Conservation (phyloP, 2,888 invertebrate species). For the Diploptera punctata region DNA sequence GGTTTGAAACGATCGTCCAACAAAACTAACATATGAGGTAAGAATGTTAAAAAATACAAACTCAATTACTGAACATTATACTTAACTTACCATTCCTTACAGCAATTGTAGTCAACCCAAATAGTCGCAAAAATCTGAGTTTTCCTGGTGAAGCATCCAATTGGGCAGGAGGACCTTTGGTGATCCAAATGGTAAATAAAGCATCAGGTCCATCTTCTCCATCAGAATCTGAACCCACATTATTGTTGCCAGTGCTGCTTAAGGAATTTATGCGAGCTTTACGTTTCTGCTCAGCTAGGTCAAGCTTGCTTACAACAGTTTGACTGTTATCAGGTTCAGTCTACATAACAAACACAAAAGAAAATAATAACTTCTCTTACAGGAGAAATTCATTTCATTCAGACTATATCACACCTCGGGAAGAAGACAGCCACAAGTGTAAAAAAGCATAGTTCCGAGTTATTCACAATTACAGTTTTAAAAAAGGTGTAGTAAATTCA, state of each 20-base stretch:
- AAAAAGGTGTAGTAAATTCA: too few relatives aligned
- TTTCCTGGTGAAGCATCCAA: conserved; percentile 60
- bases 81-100: conserved; percentile 65
- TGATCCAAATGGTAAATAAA: conserved; percentile 58
- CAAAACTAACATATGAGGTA: too few relatives aligned
- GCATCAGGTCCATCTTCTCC: conserved; percentile 54
- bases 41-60: too few relatives aligned
- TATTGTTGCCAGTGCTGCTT: conserved; percentile 31
- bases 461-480: too few relatives aligned
- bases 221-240: conserved; percentile 49
- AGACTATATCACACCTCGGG: too few relatives aligned
- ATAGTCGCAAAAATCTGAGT: conserved; percentile 65
- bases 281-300: conserved; percentile 52
- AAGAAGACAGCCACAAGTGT: too few relatives aligned
- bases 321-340: conserved; percentile 9
- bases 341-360: conserved; percentile 1
- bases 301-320: conserved; percentile 53
- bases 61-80: too few relatives aligned
- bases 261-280: conserved; percentile 47
- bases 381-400: too few relatives aligned
- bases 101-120: conserved; percentile 67
- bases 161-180: conserved; percentile 61
- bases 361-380: too few relatives aligned
- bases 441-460: too few relatives aligned
- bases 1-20: too few relatives aligned